Evolutionary conservation across 2,797 vertebrate species (phyloP), one percentile per base, ranked within the genome.

Genomic region (Bovichtus diacanthus): DNA sequence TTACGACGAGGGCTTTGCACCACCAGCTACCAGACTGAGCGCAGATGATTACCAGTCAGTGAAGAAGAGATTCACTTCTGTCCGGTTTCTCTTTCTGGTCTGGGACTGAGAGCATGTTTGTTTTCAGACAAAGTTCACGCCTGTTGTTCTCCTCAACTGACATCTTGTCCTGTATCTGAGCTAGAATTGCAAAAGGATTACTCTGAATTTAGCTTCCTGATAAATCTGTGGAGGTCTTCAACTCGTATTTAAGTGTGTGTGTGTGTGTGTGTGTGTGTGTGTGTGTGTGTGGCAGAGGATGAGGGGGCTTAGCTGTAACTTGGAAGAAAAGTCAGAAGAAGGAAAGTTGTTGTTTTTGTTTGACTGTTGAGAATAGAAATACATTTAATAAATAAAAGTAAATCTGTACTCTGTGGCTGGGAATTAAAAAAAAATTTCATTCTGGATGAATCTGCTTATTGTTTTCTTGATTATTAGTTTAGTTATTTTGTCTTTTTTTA

Each of bases 1-100:
- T 93, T 93, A 94, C 3, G 6, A 47, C 18, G 34, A 66, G 59
- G 73, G 84, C 65, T 91, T 90, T 85, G 67, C 63, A 34, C 68
- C 82, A 76, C 76, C 50, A 38, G 65, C 49, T 36, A 29, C 39
- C 88, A 87, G 90, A 88, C 86, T 67, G 74, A 87, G 83, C 70
- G 82, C 71, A 65, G 61, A 69, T 83, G 92, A 89, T 88, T 78
- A 89, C 39, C 29, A 47, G 58, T 49, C 76, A 58, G 76, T 9
- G 54, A 81, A 81, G 74, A 67, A 65, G 56, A 86, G 58, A 81
- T 86, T 87, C 76, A 65, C 80, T 75, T 55, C 15, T 68, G 39
- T 59, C 55, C 77, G 70, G 77, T 74, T 82, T 87, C 72, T 75
- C 81, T 84, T 80, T 90, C 75, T 27, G 1, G 5, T 15, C 9